Base-by-base conservation (phyloP, 2,797 vertebrate species). In the Sandelia bainsii region DNA sequence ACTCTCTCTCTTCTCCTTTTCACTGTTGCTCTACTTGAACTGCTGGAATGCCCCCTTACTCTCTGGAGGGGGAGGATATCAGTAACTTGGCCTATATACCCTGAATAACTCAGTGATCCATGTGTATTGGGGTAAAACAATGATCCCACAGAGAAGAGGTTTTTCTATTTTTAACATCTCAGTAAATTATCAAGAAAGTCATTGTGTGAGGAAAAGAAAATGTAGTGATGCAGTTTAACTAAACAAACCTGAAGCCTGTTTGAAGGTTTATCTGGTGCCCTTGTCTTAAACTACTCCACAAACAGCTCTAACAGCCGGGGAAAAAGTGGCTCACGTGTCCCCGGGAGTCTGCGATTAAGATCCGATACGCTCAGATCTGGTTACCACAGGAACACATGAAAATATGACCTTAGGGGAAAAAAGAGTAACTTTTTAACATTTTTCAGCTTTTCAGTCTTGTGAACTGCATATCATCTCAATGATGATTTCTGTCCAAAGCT, bases 61-160 rank as follows among this genome's bases (percentile, higher is more conserved):
- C 64, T 85, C 84, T 73, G n/a, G 19, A 75, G 82, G 88, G 85
- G 84, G 66, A 74, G 62, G 74, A 67, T 83, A 84, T 90, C 77
- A 80, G 83, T 88, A 91, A 92, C 82, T 79, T 87, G 88, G 83
- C 91, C 89, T 88, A 87, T 88, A 89, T 92, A 89, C 86, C 77
- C 62, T 2, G 72, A 90, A 81, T 89, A 90, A 90, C 86, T 77
- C 69, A 7, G 52, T 59, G 77, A 81, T 90, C 77, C 70, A 22
- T 69, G 82, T 81, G 74, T 79, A 66, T 77, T 48, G 53, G 83
- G 74, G 68, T 54, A 51, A 84, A 85, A 87, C 81, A 81, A 83
- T 84, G 79, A 80, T 70, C 56, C 78, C 73, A 67, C 75, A 71
- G 59, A 66, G 65, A 42, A 68, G 54, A 72, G 68, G 75, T 45